Conservation (phyloP, 2,888 invertebrate genomes). For the Euplagia quadripunctaria region DNA sequence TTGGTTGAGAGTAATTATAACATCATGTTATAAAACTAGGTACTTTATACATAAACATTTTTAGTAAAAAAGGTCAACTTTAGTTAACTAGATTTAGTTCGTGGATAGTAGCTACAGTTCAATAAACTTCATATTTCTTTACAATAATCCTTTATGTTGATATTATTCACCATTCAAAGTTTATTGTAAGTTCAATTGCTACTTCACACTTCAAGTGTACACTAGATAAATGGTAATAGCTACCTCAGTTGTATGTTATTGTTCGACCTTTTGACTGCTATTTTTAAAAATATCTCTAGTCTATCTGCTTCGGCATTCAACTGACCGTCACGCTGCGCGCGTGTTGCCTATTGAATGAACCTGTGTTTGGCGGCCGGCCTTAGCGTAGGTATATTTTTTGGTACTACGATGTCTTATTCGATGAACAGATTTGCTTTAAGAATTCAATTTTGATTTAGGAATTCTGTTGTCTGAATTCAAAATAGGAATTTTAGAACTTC, state of each 20-base stretch:
- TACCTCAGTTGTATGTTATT: background rate
- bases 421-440: background rate
- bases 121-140: background rate
- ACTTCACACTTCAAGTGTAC: background rate
- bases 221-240: background rate
- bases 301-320: background rate
- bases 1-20: too few relatives aligned
- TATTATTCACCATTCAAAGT: background rate
- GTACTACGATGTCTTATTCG: background rate
- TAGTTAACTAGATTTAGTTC: too few relatives aligned
- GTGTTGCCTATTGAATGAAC: background rate
- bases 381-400: background rate
- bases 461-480: background rate
- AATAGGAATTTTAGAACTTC: background rate
- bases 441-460: background rate
- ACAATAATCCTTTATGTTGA: background rate
- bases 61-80: too few relatives aligned
- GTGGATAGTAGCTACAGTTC: background rate
- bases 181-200: background rate
- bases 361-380: background rate
- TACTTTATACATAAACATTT: too few relatives aligned
- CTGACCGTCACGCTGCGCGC: background rate
- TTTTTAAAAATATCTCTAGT: background rate
- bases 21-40: too few relatives aligned
- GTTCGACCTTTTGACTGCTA: background rate